A percentile compares a stretch with the other conserved stretches of the same genome.
Evolutionary conservation across 2,888 invertebrate genomes (phyloP).

Genomic region (Eupithecia subfuscata): DNA sequence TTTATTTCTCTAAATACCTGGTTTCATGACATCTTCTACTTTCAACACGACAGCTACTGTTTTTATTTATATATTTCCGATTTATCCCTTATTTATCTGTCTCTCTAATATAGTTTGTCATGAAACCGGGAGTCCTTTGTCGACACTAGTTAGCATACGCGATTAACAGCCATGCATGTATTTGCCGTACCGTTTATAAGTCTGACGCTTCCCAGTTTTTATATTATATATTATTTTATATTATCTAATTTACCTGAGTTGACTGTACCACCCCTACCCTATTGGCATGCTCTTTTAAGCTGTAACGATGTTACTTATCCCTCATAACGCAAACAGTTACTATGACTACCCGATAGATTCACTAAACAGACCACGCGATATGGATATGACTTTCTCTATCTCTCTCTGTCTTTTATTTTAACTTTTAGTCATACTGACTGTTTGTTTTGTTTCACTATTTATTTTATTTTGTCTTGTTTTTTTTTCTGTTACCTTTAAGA

Average conservation of each 20-base stretch:
- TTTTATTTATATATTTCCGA: slow-evolving; percentile 46
- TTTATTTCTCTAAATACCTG: slow-evolving; percentile 63
- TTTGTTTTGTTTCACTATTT: slow-evolving; percentile 74
- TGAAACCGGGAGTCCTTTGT: slow-evolving; percentile 66
- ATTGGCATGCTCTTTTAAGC: slow-evolving; percentile 81
- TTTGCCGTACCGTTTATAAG: slow-evolving; percentile 62
- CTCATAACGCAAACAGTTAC: slow-evolving; percentile 80
- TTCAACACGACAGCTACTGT: slow-evolving; percentile 43
- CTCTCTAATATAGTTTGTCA: slow-evolving; percentile 60
- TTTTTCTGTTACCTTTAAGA: slow-evolving; percentile 66
- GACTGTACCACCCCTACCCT: slow-evolving; percentile 68
- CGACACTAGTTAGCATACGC: slow-evolving; percentile 49
- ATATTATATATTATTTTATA: slow-evolving; percentile 43
- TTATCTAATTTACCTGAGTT: slow-evolving; percentile 62
- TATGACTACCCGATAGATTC: slow-evolving; percentile 72
- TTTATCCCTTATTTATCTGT: slow-evolving; percentile 46
- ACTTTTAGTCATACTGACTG: slow-evolving; percentile 83
- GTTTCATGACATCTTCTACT: slow-evolving; percentile 72
- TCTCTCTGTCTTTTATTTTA: slow-evolving; percentile 78
- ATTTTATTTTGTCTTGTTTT: slow-evolving; percentile 58
- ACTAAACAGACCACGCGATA: slow-evolving; percentile 76
- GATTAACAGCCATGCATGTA: slow-evolving; percentile 71
- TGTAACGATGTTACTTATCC: slow-evolving; percentile 82
- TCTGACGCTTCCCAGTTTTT: slow-evolving; percentile 75
- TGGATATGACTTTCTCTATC: slow-evolving; percentile 79